Conservation (phyloP, 1,140 invertebrate genomes). For the Microvelia longipes region DNA sequence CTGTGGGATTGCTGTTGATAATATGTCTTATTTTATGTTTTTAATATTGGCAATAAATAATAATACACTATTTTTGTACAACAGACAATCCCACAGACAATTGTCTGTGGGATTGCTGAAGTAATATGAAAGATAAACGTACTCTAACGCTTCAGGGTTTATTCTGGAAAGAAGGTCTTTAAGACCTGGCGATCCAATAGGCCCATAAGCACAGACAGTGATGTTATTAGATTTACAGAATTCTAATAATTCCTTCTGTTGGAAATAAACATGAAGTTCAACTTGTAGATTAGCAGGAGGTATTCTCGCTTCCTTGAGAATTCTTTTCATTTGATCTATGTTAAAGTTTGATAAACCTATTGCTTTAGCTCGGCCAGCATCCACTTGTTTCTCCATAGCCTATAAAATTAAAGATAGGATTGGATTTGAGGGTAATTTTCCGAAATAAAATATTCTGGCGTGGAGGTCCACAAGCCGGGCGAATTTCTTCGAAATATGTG, state of each 20-base stretch:
- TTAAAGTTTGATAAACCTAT: constrained; percentile 31
- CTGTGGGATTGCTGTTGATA: no score
- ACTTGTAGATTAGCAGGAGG: constrained; percentile 29
- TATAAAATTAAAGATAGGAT: constrained; percentile 14
- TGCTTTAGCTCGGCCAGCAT: constrained; percentile 33
- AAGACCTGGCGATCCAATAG: constrained; percentile 35
- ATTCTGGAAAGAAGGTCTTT: no score
- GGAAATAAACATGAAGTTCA: constrained; percentile 45
- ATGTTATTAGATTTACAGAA: constrained; percentile 40
- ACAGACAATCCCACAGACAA: no score
- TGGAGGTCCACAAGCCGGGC: no score
- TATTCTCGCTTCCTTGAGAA: constrained; percentile 18
- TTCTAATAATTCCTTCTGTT: constrained; percentile 39
- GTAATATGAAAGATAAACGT: no score
- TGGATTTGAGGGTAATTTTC: neutral
- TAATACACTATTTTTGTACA: no score
- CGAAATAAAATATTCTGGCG: no score
- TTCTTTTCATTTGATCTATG: constrained; percentile 22
- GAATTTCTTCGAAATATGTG: neutral
- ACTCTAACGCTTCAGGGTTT: no score
- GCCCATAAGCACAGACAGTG: constrained; percentile 41
- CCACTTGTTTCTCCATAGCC: constrained; percentile 40
- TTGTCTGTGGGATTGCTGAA: no score
- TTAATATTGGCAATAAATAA: no score
- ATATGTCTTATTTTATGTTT: no score